Evolutionary conservation across 2,113 vertebrate species (phyloP).

Genomic region (Menidia beryllina): DNA sequence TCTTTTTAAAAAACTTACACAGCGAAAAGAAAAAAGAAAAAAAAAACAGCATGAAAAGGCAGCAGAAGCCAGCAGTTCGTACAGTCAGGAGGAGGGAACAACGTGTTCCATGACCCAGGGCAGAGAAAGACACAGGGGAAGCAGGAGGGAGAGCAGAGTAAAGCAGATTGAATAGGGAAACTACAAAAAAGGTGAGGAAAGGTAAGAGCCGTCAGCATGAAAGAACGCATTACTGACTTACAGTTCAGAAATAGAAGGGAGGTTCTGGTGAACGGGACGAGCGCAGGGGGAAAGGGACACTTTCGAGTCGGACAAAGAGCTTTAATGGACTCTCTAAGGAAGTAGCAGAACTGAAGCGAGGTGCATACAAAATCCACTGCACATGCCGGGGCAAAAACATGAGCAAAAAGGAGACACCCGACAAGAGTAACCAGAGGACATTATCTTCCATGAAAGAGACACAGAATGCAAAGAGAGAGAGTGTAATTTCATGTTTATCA

Average conservation of each 20-base stretch:
- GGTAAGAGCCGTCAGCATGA: conserved; percentile 16
- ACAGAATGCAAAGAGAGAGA: background rate
- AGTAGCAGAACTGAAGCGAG: conserved; percentile 11
- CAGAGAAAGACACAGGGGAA: conserved; percentile 23
- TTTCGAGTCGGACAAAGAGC: background rate
- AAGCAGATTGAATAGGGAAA: conserved; percentile 27
- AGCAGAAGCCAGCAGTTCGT: conserved; percentile 61
- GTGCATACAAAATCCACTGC: background rate
- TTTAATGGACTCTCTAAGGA: conserved; percentile 9
- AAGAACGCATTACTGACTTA: conserved; percentile 23
- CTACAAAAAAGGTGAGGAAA: conserved; percentile 19
- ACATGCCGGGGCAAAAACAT: background rate
- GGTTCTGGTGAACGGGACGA: background rate
- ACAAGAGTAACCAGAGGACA: background rate
- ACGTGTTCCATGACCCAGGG: conserved; percentile 67
- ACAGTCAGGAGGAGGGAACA: conserved; percentile 65
- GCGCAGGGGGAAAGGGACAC: background rate
- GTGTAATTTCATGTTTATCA: too few relatives aligned
- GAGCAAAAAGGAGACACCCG: background rate
- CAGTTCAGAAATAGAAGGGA: conserved; percentile 15
- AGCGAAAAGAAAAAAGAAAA: background rate
- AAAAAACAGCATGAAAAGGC: conserved; percentile 54
- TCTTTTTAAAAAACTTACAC: conserved; percentile 41
- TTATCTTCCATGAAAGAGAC: background rate
- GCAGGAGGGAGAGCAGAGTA: background rate